Percentiles rank a stretch among this genome's conserved stretches.
Evolutionary conservation across 1,140 invertebrate species (phyloP).

Genomic region (Laupala kohalensis): DNA sequence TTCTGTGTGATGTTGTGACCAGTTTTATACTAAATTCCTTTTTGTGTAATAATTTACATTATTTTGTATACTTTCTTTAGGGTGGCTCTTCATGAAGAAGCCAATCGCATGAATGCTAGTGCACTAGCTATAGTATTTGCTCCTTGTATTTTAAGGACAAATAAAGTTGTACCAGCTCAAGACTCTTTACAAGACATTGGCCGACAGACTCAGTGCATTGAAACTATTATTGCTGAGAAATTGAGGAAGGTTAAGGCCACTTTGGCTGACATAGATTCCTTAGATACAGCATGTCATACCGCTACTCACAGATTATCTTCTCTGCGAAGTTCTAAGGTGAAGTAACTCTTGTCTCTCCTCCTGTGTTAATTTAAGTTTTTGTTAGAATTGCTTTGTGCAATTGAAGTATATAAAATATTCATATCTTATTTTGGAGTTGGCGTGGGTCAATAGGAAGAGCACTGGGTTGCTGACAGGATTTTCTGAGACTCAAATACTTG

Average conservation of each 20-base stretch:
- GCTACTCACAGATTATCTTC: conserved; percentile 58
- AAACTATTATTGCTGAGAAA: conserved; percentile 74
- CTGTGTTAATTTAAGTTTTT: no score
- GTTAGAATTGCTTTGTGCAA: no score
- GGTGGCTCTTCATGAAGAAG: conserved; percentile 72
- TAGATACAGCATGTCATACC: conserved; percentile 69
- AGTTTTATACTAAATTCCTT: not conserved
- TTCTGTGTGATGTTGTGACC: not conserved
- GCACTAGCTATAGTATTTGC: conserved; percentile 90
- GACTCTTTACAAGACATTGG: conserved; percentile 73
- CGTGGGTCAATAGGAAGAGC: no score
- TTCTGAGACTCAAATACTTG: no score
- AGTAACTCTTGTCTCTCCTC: no score
- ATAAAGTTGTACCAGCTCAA: conserved; percentile 73
- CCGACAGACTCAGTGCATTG: conserved; percentile 70
- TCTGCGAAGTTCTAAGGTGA: conserved; percentile 56
- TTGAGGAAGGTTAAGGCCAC: conserved; percentile 60
- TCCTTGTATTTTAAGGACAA: conserved; percentile 80
- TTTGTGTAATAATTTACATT: no score
- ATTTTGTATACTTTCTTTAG: conserved; percentile 24
- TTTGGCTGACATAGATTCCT: conserved; percentile 73
- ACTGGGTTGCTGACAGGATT: no score
- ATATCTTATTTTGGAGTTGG: no score
- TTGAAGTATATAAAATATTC: no score
- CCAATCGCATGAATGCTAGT: conserved; percentile 84